phyloP scores from a whole-genome alignment of 2,888 invertebrate species.

The Oscheius onirici region DNA sequence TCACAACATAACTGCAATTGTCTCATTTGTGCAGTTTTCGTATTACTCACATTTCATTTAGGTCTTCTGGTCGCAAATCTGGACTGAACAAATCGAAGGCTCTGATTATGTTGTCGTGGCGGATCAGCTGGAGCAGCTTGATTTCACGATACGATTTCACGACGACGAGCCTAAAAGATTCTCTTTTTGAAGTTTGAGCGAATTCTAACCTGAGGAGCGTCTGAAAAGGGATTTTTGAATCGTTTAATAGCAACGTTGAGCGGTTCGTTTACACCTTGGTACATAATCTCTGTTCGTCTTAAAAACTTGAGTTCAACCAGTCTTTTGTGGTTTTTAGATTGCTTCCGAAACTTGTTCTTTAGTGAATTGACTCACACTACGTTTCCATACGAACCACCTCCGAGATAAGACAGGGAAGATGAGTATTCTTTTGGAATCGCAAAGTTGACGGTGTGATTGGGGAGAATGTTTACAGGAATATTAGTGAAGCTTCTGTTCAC shows the following conservation, averaged over 20 bases:
- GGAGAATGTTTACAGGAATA: no score
- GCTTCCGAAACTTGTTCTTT: neutral
- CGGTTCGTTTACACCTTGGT: slow-evolving; percentile 35
- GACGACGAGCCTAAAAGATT: slow-evolving; percentile 85
- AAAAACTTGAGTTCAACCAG: no score
- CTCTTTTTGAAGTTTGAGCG: no score
- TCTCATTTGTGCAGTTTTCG: no score
- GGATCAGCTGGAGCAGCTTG: slow-evolving; percentile 94
- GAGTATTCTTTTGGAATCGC: neutral
- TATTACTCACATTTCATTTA: slow-evolving; percentile 63
- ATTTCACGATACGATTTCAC: slow-evolving; percentile 95
- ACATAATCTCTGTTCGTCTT: slow-evolving; percentile 41
- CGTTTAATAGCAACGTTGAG: slow-evolving; percentile 63
- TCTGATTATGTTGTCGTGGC: slow-evolving; percentile 93
- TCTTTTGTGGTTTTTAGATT: no score
- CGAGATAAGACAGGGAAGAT: slow-evolving; percentile 47
- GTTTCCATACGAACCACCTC: slow-evolving; percentile 65
- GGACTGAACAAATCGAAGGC: slow-evolving; percentile 65
- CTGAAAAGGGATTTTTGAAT: slow-evolving; percentile 54
- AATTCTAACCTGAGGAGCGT: slow-evolving; percentile 44
- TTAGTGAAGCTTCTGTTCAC: no score
- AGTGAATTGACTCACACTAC: slow-evolving; percentile 56
- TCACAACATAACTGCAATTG: slow-evolving; percentile 63
- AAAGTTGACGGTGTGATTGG: neutral
- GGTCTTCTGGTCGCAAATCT: slow-evolving; percentile 45